phyloP scores from a whole-genome alignment of 2,113 vertebrate genomes.

The Chauna torquata region DNA sequence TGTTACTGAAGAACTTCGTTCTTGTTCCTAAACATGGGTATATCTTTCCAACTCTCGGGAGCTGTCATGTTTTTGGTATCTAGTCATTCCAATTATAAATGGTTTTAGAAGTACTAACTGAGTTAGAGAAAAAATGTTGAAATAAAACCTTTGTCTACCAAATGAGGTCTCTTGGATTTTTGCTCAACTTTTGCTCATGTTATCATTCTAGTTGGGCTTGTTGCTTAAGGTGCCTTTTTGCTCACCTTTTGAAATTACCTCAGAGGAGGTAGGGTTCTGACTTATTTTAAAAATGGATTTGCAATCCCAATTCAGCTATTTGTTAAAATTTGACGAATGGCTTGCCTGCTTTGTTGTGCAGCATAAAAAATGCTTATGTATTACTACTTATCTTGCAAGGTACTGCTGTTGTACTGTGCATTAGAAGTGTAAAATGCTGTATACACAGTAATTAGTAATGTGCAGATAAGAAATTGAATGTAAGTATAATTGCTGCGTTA shows the following conservation, averaged over 20 bases:
- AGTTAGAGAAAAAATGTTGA: not conserved
- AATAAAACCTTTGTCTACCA: not conserved
- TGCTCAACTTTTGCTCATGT: not conserved
- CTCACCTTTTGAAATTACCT: not conserved
- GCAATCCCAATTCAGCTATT: not conserved
- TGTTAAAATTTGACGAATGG: not conserved
- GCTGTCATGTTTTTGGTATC: not conserved
- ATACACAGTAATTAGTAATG: not conserved
- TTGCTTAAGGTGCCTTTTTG: not conserved
- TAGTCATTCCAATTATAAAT: not conserved
- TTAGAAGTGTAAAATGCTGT: not conserved
- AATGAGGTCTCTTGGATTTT: not conserved
- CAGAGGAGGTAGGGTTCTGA: not conserved
- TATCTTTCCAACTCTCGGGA: rapidly evolving
- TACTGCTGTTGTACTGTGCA: not conserved
- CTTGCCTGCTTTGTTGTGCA: not conserved
- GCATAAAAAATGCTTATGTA: not conserved
- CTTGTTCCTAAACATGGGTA: not conserved
- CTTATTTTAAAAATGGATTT: not conserved
- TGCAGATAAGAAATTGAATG: not conserved
- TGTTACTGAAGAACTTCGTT: not conserved
- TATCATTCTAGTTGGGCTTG: not conserved
- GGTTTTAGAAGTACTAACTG: not conserved
- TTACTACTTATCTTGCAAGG: not conserved
- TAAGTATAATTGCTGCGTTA: not conserved